These are phyloP conservation scores for Rhimphoctona megacephalus DNA, from an alignment of 2,888 invertebrate species.

Conservation along the genomic window DNA sequence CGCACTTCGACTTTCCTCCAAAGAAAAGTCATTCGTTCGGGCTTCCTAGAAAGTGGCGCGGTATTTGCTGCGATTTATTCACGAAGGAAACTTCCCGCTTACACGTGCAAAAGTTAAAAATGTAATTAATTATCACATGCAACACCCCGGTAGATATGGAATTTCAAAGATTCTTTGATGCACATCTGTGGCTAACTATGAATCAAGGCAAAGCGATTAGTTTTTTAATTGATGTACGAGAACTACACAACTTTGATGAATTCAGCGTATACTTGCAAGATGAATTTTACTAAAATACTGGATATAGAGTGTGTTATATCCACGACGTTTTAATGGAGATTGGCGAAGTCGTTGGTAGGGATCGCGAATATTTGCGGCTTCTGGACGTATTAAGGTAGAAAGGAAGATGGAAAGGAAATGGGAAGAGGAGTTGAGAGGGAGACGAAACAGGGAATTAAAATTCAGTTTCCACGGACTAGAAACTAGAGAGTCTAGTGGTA, in stretches of 20 bases:
- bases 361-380: constrained; percentile 52
- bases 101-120: constrained; percentile 59
- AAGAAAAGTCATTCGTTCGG: constrained; percentile 59
- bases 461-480: constrained; percentile 77
- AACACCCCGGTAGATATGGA: constrained; percentile 12
- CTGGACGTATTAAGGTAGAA: constrained; percentile 44
- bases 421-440: constrained; percentile 49
- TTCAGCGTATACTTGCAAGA: neutral
- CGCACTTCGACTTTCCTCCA: constrained; percentile 22
- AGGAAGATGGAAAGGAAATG: constrained; percentile 43
- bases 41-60: constrained; percentile 15
- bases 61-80: constrained; percentile 61
- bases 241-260: constrained; percentile 1
- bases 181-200: constrained; percentile 21
- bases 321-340: constrained; percentile 52
- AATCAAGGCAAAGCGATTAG: constrained; percentile 9
- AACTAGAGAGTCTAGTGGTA: constrained; percentile 75
- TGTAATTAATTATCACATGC: constrained; percentile 63
- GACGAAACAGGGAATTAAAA: constrained; percentile 80
- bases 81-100: constrained; percentile 50
- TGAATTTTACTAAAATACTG: constrained; percentile 19
- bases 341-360: constrained; percentile 25
- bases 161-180: constrained; percentile 55
- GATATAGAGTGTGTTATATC: constrained; percentile 1
- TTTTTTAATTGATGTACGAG: neutral